A percentile compares a stretch with the other conserved stretches of the same genome.
Conservation (phyloP, 2,113 vertebrate genomes). For the Callorhinus ursinus region DNA sequence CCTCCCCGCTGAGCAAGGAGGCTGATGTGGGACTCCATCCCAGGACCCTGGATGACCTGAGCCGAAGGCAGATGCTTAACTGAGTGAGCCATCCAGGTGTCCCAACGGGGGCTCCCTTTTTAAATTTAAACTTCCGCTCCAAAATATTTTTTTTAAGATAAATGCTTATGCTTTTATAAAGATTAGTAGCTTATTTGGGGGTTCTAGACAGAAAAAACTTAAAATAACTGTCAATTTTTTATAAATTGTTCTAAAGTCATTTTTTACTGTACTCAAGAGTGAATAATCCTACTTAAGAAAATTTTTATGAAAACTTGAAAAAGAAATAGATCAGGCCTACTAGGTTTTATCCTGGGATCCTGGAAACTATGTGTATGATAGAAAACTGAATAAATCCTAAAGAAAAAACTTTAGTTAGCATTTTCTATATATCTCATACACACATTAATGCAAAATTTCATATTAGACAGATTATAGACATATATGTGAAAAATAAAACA, state of each 20-base stretch:
- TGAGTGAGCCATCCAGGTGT: no score
- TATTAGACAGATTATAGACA: background rate
- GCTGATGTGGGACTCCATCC: no score
- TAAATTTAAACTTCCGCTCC: background rate
- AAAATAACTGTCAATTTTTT: background rate
- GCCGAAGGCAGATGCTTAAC: no score
- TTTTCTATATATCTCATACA: background rate
- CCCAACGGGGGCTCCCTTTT: background rate
- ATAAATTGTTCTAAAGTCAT: background rate
- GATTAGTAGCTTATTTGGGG: background rate
- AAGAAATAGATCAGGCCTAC: background rate
- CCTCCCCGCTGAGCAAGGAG: no score
- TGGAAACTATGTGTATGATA: background rate
- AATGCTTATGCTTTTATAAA: background rate
- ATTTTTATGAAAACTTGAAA: constrained; percentile 2
- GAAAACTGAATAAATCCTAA: background rate
- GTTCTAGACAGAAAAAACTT: background rate
- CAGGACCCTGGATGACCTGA: no score
- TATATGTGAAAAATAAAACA: background rate
- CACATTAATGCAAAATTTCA: background rate
- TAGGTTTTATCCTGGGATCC: background rate
- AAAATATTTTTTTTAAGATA: background rate
- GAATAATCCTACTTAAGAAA: background rate
- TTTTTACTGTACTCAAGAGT: constrained; percentile 12
- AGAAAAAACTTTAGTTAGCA: background rate